Conservation (phyloP, 1,140 invertebrate genomes). For the Polyergus mexicanus region DNA sequence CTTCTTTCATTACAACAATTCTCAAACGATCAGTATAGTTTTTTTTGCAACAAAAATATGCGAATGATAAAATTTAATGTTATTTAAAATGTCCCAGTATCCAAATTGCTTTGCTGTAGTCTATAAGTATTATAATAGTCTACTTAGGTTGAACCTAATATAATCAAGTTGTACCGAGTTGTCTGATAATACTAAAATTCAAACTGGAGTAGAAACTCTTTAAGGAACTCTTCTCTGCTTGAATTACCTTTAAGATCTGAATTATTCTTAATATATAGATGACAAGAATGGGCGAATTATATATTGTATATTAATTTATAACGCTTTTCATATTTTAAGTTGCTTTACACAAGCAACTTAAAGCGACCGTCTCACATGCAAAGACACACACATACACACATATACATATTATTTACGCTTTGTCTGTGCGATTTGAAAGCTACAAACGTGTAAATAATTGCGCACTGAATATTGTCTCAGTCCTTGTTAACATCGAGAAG, state of each 20-base stretch:
- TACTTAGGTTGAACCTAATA: background rate
- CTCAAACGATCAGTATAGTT: no score
- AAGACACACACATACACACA: background rate
- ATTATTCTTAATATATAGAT: background rate
- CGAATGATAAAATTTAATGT: no score
- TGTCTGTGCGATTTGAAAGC: background rate
- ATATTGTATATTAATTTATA: background rate
- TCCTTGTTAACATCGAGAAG: background rate
- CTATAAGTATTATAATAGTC: background rate
- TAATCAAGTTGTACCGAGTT: background rate
- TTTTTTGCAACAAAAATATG: no score
- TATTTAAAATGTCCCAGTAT: background rate
- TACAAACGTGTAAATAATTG: constrained; percentile 23
- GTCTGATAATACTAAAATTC: background rate
- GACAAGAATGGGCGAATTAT: background rate
- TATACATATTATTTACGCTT: background rate
- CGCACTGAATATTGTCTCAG: background rate
- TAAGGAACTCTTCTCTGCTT: background rate
- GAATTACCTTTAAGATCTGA: background rate
- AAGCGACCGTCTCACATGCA: no score
- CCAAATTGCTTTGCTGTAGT: background rate
- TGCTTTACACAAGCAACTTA: no score
- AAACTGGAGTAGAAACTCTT: background rate
- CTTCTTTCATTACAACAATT: no score
- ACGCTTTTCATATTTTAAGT: background rate